Percentiles rank a stretch among this genome's conserved stretches.
phyloP scores from a whole-genome alignment of 1,140 invertebrate genomes.

The Leptopilina boulardi region DNA sequence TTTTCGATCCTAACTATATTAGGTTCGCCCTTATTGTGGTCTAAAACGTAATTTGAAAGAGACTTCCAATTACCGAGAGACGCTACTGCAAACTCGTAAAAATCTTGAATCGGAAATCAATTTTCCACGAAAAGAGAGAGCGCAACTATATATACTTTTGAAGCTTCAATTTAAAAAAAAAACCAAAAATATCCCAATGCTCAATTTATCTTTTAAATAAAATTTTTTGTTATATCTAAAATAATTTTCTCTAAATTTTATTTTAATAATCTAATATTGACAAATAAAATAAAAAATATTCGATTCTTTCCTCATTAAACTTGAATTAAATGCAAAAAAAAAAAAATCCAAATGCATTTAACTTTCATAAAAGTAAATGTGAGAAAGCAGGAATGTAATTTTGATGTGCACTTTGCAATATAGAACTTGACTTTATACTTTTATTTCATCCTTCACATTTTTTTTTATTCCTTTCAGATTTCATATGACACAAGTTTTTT shows the following conservation, averaged over 20 bases:
- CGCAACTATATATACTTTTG: not conserved
- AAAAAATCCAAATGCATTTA: not conserved
- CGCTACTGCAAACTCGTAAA: not conserved
- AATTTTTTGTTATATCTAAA: no score
- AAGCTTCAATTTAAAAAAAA: not conserved
- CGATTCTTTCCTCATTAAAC: not conserved
- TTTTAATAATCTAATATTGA: no score
- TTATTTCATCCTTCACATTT: not conserved
- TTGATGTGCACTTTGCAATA: not conserved
- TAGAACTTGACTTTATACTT: conserved; percentile 3
- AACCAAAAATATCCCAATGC: not conserved
- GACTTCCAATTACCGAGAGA: not conserved
- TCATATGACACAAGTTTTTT: not conserved
- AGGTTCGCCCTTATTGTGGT: not conserved
- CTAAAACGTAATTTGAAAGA: not conserved
- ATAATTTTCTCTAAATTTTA: no score
- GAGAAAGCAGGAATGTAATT: not conserved
- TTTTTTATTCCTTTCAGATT: not conserved
- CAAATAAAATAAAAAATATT: no score
- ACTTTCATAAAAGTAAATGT: not conserved
- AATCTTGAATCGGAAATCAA: conserved; percentile 10
- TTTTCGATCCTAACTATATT: not conserved
- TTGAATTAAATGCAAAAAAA: not conserved
- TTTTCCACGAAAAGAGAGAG: not conserved
- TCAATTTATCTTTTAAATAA: not conserved